Evolutionary conservation across 2,888 invertebrate species (phyloP).

Genomic region (Drosophila siamana): DNA sequence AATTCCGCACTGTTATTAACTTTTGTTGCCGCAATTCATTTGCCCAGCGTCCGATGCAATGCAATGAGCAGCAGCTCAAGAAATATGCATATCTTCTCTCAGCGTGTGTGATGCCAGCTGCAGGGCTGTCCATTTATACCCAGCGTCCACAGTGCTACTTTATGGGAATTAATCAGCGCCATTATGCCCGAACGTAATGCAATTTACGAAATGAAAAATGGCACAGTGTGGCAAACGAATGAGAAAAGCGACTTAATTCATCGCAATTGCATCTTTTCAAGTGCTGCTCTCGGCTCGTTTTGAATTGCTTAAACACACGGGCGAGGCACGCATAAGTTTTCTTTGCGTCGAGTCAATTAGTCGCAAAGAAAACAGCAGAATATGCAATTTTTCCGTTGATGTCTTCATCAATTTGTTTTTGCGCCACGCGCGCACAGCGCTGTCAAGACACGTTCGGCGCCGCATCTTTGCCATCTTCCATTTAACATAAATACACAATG

Average conservation of each 20-base stretch:
- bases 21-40: conserved; percentile 52
- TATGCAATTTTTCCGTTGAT: conserved; percentile 15
- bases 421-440: neutral
- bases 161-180: conserved; percentile 76
- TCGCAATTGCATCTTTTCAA: too few relatives aligned
- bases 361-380: conserved; percentile 14
- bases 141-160: conserved; percentile 50
- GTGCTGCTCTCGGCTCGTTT: neutral
- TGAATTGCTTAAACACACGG: neutral
- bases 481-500: conserved; percentile 73
- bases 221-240: conserved; percentile 49
- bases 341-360: conserved; percentile 15
- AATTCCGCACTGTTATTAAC: conserved; percentile 57
- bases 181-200: conserved; percentile 66
- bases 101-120: conserved; percentile 13
- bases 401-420: conserved; percentile 16
- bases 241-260: neutral
- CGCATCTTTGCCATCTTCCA: conserved; percentile 45
- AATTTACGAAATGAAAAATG: conserved; percentile 68
- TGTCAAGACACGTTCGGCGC: conserved; percentile 12
- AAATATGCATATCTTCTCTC: conserved; percentile 8
- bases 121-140: neutral
- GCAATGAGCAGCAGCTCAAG: conserved; percentile 20
- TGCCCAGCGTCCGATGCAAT: neutral
- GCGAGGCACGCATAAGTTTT: neutral